A percentile compares a stretch with the other conserved stretches of the same genome.
These are phyloP conservation scores for Anoplius nigerrimus DNA, from an alignment of 2,888 invertebrate genomes.

Conservation along the genomic window DNA sequence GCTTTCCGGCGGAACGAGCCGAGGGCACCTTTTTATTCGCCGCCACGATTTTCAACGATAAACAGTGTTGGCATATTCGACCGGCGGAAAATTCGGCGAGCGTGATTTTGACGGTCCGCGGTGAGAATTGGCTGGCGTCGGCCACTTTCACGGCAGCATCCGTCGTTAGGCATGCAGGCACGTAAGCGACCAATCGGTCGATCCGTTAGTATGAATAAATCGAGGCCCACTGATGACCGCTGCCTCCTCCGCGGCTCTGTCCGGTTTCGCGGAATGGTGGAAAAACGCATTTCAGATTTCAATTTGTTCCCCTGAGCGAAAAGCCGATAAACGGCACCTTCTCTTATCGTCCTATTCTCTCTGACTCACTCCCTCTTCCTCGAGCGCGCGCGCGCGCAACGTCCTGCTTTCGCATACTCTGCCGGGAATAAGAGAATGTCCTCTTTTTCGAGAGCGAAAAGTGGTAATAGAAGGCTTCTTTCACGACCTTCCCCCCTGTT, in stretches of 20 bases:
- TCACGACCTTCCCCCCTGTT: conserved; percentile 2
- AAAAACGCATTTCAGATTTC: conserved; percentile 34
- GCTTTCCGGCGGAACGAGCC: background rate
- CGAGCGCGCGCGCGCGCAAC: conserved; percentile 3
- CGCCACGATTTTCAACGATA: conserved; percentile 2
- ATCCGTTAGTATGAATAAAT: conserved; percentile 29
- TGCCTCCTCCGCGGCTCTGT: background rate
- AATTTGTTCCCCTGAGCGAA: conserved; percentile 35
- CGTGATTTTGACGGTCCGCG: conserved; percentile 9
- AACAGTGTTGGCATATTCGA: no score
- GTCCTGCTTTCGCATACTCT: no score
- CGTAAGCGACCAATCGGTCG: no score
- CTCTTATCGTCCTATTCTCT: no score
- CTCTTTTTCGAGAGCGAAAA: conserved; percentile 8
- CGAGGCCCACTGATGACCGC: conserved; percentile 1
- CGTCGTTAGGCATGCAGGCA: no score
- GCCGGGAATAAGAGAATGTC: conserved; percentile 22
- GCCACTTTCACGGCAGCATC: no score
- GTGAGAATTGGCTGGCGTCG: conserved; percentile 9
- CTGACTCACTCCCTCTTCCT: background rate
- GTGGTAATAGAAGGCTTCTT: background rate
- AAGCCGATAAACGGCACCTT: conserved; percentile 40
- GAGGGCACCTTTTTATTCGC: background rate
- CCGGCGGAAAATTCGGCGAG: background rate
- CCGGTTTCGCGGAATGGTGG: conserved; percentile 11